These are phyloP conservation scores for Gobionotothen gibberifrons DNA, from an alignment of 2,797 vertebrate genomes.

Conservation along the genomic window DNA sequence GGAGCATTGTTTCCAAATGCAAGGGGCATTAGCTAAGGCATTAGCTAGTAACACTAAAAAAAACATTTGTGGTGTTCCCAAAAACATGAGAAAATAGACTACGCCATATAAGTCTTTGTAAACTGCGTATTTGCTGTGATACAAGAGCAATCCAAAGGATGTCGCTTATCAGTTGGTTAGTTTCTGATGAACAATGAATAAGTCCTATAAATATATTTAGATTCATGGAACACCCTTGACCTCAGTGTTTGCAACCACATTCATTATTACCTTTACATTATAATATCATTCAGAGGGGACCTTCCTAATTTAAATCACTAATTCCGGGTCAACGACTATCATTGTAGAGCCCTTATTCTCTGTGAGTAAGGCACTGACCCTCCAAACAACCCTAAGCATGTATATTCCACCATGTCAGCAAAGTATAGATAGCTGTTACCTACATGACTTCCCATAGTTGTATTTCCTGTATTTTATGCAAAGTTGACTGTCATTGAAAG, in stretches of 20 bases:
- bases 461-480: constrained; percentile 30
- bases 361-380: background rate
- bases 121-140: background rate
- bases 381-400: constrained; percentile 7
- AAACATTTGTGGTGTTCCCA: too few species aligned
- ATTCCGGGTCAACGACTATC: constrained; percentile 30
- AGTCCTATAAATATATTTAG: constrained; percentile 8
- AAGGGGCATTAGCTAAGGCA: too few species aligned
- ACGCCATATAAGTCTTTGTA: too few species aligned
- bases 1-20: background rate
- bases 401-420: constrained; percentile 14
- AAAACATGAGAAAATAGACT: too few species aligned
- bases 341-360: constrained; percentile 2
- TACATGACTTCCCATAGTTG: constrained; percentile 18
- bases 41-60: too few species aligned
- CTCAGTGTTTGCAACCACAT: constrained; percentile 15
- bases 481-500: constrained; percentile 43
- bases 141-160: background rate
- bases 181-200: constrained; percentile 14
- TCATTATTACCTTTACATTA: constrained; percentile 8
- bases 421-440: background rate
- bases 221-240: constrained; percentile 41
- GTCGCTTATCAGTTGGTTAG: background rate
- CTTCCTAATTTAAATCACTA: constrained; percentile 28
- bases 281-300: constrained; percentile 19